Conservation (phyloP, 2,113 vertebrate genomes). For the Mus musculus region GRCm39 chr2:117620501-117621000, state of each 20-base stretch:
- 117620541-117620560: neutral
- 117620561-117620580: neutral
- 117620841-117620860: neutral
- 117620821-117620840: neutral
- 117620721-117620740: neutral
- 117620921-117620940: neutral
- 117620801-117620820: neutral
- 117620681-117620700: neutral
- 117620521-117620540: neutral
- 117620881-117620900: neutral
- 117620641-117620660: neutral
- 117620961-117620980: neutral
- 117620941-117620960: neutral
- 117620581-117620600: neutral
- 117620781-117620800: neutral
- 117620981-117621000: neutral
- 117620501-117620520: neutral
- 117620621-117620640: neutral
- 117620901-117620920: conserved; percentile 32
- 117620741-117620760: too few species aligned
- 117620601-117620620: neutral
- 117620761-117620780: too few species aligned
- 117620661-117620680: neutral
- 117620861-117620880: conserved; percentile 3
- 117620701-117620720: neutral